Percentiles rank a stretch among this genome's conserved stretches.
These are phyloP conservation scores for Eristalinus sepulchralis DNA, from an alignment of 2,888 invertebrate species.

Conservation along the genomic window DNA sequence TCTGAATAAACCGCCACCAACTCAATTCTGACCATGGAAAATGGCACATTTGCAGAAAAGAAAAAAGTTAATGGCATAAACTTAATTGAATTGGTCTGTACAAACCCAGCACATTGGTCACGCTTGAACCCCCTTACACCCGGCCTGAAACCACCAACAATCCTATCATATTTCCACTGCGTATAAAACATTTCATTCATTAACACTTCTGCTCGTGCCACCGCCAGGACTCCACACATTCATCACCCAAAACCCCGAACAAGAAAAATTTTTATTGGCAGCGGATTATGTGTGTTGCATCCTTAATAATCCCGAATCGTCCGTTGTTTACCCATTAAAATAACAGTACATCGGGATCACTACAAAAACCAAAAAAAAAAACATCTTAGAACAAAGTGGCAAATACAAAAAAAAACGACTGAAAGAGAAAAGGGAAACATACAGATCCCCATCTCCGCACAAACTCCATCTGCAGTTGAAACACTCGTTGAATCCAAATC, in stretches of 20 bases:
- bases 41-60: too few relatives aligned
- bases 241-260: conserved; percentile 13
- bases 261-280: conserved; percentile 43
- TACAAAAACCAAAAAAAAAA: neutral
- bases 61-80: too few relatives aligned
- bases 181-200: conserved; percentile 9
- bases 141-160: neutral
- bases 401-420: neutral
- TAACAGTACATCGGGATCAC: conserved; percentile 38
- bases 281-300: conserved; percentile 40
- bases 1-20: too few relatives aligned
- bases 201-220: conserved; percentile 35
- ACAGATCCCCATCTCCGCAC: conserved; percentile 17
- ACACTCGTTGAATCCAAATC: conserved; percentile 65
- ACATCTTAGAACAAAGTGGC: neutral
- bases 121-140: neutral
- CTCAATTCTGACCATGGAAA: too few relatives aligned
- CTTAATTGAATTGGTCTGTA: too few relatives aligned
- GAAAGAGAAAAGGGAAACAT: neutral
- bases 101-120: too few relatives aligned
- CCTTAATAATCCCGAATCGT: conserved; percentile 7
- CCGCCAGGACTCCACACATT: neutral
- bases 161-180: neutral
- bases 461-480: conserved; percentile 63
- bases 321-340: conserved; percentile 42